Evolutionary conservation across 2,888 invertebrate genomes (phyloP), one percentile per base, ranked within the genome.

Genomic region (Metopia argyrocephala): DNA sequence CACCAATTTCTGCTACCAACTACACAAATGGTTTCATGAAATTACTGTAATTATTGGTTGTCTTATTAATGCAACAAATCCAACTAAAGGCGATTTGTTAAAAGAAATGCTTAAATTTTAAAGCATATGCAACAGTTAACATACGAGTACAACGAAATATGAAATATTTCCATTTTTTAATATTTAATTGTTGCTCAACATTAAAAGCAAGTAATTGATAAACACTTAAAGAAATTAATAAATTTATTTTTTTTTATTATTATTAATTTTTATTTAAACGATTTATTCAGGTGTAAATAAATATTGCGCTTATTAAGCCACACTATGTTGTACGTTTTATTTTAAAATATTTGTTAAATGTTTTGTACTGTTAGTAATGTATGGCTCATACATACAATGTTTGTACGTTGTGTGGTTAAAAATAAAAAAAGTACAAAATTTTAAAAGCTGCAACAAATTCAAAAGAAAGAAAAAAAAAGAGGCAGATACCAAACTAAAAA

Each of bases 221-320:
- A 50, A 28, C 69, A 71, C 59, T 66, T 71, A 68, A 46, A 79
- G 59, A 79, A 76, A 68, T 64, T n/a, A 50, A 64, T 31, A 57
- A 59, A 31, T 56, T 31, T 70, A 62, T 46, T 76, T n/a, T 66
- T 76, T n/a, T 56, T 31, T 70, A 64, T 50, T 76, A n/a, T 68
- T 76, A 38, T 38, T 38, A 38, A 38, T 38, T 38, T 38, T 38
- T 15, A 68, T 76, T 57, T 5, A 62, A 69, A 31, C 31, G 50
- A 50, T 52, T 68, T 50, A 68, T 76, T 73, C 76, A 65, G 62
- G 76, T 73, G 76, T 68, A 57, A 76, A 69, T 57, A 59, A 68
- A 59, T 73, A 62, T 38, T 31, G 45, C 59, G 18, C 69, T 46
- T 46, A 59, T 38, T 65, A 46, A 38, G 38, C 38, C 38, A 48